Conservation (phyloP, 2,888 invertebrate genomes). For the Rhagophthalmus giganteus region DNA sequence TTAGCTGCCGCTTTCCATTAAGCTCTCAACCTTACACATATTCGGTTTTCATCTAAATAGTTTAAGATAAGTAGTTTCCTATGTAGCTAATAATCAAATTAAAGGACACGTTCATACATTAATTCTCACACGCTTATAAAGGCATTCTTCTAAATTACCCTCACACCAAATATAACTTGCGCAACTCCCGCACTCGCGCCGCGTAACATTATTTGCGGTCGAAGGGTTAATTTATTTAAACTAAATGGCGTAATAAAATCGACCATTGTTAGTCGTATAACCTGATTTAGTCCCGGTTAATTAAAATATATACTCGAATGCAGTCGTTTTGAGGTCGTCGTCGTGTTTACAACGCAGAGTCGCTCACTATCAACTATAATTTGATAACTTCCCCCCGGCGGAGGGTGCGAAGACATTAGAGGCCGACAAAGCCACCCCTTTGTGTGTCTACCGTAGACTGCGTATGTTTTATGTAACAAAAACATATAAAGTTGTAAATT, state of each 20-base stretch:
- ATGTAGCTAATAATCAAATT: not conserved
- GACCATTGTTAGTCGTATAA: constrained; percentile 1
- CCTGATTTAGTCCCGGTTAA: not conserved
- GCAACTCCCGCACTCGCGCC: too few species aligned
- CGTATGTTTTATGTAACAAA: not conserved
- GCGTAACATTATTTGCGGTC: too few species aligned
- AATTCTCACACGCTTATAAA: too few species aligned
- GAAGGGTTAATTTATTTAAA: not conserved
- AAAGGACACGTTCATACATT: not conserved
- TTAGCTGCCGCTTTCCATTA: too few species aligned
- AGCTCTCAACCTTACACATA: not conserved
- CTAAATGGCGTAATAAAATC: constrained; percentile 1
- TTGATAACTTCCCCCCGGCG: not conserved
- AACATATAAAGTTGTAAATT: not conserved
- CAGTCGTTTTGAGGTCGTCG: not conserved
- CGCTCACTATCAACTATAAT: not conserved
- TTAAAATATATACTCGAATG: not conserved
- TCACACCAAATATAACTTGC: too few species aligned
- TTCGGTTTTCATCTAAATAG: not conserved
- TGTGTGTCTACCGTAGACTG: too few species aligned
- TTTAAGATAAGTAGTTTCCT: not conserved
- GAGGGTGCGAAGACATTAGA: not conserved
- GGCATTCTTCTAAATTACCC: too few species aligned
- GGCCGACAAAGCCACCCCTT: not conserved
- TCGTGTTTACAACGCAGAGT: not conserved